Evolutionary conservation across 1,140 invertebrate genomes (phyloP), one percentile per base, ranked within the genome.

Genomic region (Latrodectus geometricus): DNA sequence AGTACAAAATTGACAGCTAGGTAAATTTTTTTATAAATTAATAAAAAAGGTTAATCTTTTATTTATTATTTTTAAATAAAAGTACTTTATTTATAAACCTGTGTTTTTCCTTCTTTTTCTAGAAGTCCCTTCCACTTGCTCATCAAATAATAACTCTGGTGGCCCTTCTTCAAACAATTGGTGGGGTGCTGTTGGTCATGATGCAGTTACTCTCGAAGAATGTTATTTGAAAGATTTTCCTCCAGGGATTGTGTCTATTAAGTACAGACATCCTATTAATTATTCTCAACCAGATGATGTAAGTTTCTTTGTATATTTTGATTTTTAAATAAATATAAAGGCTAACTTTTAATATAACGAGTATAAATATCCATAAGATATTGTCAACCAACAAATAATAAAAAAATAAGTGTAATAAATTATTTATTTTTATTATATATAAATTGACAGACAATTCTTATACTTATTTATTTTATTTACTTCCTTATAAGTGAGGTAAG

Each of bases 201-300:
- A 96, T 91, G 92, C 94, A 0, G 92, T 92, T n/a, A 85, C 88
- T 35, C 94, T 96, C 0, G 93, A 95, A 21, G 93, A 96, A 88
- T 98, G 97, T 90, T 94, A 95, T 73, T 91, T 93, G 23, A 92
- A 95, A 88, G 96, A 98, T 90, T 94, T 94, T 87, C 93, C 96
- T 69, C 96, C 97, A 0, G 97, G 97, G 0, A 92, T 98, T 0
- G 97, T 96, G 0, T 97, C 96, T 88, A 92, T 97, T 0, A 95
- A 96, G 89, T 98, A 98, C 90, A 94, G 95, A 86, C 94, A 95
- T 90, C 97, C 96, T 0, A 94, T 95, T 0, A 96, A 98, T 90
- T 95, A 94, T 88, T 94, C 94, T 8, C 95, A 97, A 89, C 97
- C 97, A 0, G 97, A 98, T 90, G 94, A 91, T 88, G 91, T 92